Base-by-base conservation (phyloP, 2,888 invertebrate genomes). In the Spodoptera littoralis region DNA sequence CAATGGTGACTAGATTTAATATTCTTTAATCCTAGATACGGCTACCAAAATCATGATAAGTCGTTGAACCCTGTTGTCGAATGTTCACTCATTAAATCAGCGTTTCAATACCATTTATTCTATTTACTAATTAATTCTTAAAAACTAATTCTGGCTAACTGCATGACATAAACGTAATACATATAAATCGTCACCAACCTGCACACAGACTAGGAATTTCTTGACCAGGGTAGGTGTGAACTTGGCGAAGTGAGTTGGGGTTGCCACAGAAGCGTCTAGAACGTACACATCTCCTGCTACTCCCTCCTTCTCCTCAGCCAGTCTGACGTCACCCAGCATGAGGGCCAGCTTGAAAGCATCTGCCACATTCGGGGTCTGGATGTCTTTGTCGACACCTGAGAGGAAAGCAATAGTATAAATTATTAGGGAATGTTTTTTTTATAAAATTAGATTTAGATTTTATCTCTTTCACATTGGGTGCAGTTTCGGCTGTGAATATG, bases 231-330 rank as follows among this genome's bases (percentile, higher is more conserved):
- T 95, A 0, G 98, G 98, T 0, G 98, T 97, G 88, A 98, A 97
- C 92, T 98, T 98, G 74, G 98, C 96, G 87, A 98, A 98, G 88
- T 98, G 97, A 0, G 96, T 95, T 0, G 98, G 96, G 0, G 97
- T 97, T 1, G 97, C 97, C 41, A 97, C 96, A 30, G 96, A 95
- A 0, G 98, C 98, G 81, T 98, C 98, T 52, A 98, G 89, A 64
- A 98, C 95, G 86, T 97, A 98, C 12, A 98, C 96, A 83, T 98
- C 98, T 0, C 98, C 98, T 1, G 97, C 97, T 0, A 98, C 98
- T 41, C 98, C 98, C 6, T 96, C 96, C 76, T 95, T 95, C 88
- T 97, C 97, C 77, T 97, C 98, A 30, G 95, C 95, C 62, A 98
- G 89, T 60, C 98, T 96, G 11, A 98, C 95, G 84, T 98, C 98